Evolutionary conservation across 2,888 invertebrate species (phyloP).

Genomic region (Lithophane leautieri): DNA sequence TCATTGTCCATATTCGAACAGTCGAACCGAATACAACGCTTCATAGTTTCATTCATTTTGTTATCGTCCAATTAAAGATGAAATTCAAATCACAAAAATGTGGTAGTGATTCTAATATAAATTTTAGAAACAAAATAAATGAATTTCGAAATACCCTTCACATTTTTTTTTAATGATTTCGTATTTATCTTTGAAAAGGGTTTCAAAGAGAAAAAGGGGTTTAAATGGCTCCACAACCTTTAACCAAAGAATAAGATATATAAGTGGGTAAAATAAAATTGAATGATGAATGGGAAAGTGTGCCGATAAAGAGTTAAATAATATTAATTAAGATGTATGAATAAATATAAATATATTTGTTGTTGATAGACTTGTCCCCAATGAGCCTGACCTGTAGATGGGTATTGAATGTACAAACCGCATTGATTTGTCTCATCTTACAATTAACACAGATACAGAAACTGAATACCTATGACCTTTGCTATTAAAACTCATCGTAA

Average conservation of each 20-base stretch:
- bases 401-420: conserved; percentile 82
- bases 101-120: neutral
- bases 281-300: neutral
- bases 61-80: neutral
- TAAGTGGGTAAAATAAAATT: neutral
- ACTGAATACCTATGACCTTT: conserved; percentile 74
- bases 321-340: neutral
- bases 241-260: neutral
- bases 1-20: neutral
- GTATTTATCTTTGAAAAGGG: neutral
- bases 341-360: conserved; percentile 5
- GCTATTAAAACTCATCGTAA: conserved; percentile 58
- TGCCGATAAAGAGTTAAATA: neutral
- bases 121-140: conserved; percentile 1
- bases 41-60: neutral
- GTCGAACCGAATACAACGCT: neutral
- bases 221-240: too few species aligned
- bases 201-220: neutral
- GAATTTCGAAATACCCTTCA: neutral
- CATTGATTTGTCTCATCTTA: conserved; percentile 81
- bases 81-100: neutral
- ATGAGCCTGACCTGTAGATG: conserved; percentile 72
- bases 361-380: conserved; percentile 38
- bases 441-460: conserved; percentile 74
- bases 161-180: neutral